Percentiles rank a stretch among this genome's conserved stretches.
Conservation (phyloP, 1,140 invertebrate genomes). For the Drosophila ogumai region DNA sequence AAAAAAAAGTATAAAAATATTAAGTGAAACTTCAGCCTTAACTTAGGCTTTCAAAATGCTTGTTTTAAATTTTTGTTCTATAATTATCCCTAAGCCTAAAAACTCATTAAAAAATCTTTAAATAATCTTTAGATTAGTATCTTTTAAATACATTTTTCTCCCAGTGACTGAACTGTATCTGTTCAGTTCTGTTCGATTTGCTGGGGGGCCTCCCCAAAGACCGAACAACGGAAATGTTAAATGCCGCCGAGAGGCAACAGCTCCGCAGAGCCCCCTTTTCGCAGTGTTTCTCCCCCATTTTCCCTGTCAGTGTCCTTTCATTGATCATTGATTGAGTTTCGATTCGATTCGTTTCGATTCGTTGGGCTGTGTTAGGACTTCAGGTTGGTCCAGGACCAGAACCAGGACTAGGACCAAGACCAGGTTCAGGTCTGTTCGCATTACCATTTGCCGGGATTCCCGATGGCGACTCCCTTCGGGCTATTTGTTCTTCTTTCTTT, state of each 20-base stretch:
- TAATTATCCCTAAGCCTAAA: too few relatives aligned
- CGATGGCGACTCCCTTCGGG: constrained; percentile 26
- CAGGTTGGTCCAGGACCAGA: constrained; percentile 15
- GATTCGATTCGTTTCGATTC: constrained; percentile 58
- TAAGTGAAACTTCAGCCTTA: too few relatives aligned
- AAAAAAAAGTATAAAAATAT: too few relatives aligned
- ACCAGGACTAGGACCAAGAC: background rate
- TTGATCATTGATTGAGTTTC: constrained; percentile 82
- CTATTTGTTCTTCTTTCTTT: constrained; percentile 7
- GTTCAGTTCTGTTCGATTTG: constrained; percentile 34
- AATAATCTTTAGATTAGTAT: too few relatives aligned
- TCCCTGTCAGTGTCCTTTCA: constrained; percentile 52
- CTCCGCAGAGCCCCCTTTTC: constrained; percentile 12
- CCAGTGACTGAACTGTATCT: constrained; percentile 28
- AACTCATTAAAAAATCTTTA: too few relatives aligned
- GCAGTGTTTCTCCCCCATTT: background rate
- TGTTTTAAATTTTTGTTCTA: background rate
- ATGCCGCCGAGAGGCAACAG: constrained; percentile 66
- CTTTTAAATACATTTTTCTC: background rate
- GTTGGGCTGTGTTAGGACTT: constrained; percentile 50
- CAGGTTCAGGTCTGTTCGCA: constrained; percentile 25
- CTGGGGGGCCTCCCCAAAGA: constrained; percentile 45
- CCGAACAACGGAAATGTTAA: constrained; percentile 79
- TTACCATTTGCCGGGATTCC: constrained; percentile 31
- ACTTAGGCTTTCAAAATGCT: too few relatives aligned